Evolutionary conservation across 2,113 vertebrate genomes (phyloP).

Genomic region (Periophthalmus modestus): DNA sequence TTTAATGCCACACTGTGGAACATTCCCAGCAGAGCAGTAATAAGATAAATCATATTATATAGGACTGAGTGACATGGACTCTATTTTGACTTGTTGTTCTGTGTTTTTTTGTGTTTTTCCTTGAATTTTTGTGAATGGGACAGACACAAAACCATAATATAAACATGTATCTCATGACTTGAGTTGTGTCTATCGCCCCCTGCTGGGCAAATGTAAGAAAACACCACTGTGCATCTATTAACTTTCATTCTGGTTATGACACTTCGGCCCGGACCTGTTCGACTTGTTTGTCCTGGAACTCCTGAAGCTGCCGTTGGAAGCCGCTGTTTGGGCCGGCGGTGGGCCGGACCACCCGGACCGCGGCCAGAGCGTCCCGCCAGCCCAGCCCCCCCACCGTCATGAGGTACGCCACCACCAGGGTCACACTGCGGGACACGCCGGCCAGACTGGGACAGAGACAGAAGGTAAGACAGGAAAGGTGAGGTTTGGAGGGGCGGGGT

Average conservation of each 20-base stretch:
- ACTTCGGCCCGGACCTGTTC: slow-evolving; percentile 75
- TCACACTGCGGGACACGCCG: slow-evolving; percentile 94
- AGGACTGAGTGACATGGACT: no score
- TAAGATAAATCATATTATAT: no score
- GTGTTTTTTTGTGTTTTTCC: no score
- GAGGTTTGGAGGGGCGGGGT: not conserved
- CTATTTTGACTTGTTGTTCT: no score
- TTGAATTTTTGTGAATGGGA: no score
- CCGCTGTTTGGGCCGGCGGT: slow-evolving; percentile 92
- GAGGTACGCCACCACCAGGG: slow-evolving; percentile 92
- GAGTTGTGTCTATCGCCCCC: no score
- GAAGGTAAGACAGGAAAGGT: not conserved
- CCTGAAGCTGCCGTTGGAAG: slow-evolving; percentile 92
- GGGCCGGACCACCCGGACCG: slow-evolving; percentile 84
- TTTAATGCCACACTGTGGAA: no score
- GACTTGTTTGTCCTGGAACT: slow-evolving; percentile 85
- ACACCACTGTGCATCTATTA: no score
- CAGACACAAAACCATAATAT: no score
- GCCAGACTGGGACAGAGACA: slow-evolving; percentile 81
- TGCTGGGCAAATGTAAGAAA: no score
- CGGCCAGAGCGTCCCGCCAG: slow-evolving; percentile 89
- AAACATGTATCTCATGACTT: no score
- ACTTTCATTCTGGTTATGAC: not conserved
- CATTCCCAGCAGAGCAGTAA: no score
- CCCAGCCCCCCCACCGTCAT: slow-evolving; percentile 93